These are phyloP conservation scores for Lepus oiostolus DNA, from an alignment of 2,797 vertebrate genomes.

Conservation along the genomic window DNA sequence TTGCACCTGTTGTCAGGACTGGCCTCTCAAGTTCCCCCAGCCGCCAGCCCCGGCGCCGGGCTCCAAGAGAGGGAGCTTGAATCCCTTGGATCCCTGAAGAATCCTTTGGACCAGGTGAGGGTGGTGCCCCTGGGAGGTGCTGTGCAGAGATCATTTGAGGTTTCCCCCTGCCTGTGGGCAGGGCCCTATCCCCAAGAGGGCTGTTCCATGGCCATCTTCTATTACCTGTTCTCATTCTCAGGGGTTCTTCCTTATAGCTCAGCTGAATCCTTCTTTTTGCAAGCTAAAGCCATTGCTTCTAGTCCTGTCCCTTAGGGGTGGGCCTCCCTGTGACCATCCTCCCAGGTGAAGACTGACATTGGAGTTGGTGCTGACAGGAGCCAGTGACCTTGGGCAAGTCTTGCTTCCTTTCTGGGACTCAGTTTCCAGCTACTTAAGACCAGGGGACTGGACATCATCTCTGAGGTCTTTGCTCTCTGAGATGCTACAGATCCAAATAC, in stretches of 20 bases:
- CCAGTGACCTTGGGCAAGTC: neutral
- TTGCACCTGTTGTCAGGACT: slow-evolving; percentile 80
- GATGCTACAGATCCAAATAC: neutral
- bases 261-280: slow-evolving; percentile 27
- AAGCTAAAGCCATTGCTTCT: slow-evolving; percentile 31
- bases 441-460: neutral
- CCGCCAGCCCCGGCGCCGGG: slow-evolving; percentile 37
- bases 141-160: neutral
- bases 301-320: neutral
- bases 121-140: neutral
- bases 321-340: neutral
- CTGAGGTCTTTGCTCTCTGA: neutral
- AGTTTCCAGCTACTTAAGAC: slow-evolving; percentile 25
- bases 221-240: neutral
- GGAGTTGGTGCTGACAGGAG: neutral
- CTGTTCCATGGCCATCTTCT: neutral
- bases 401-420: neutral
- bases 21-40: slow-evolving; percentile 80
- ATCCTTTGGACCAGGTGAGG: neutral
- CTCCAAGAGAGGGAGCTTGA: slow-evolving; percentile 55
- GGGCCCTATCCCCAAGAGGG: neutral
- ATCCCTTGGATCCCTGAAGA: slow-evolving; percentile 30
- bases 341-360: neutral
- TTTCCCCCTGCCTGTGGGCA: neutral
- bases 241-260: neutral